phyloP scores from a whole-genome alignment of 2,113 vertebrate species.

The Deroptyus accipitrinus region DNA sequence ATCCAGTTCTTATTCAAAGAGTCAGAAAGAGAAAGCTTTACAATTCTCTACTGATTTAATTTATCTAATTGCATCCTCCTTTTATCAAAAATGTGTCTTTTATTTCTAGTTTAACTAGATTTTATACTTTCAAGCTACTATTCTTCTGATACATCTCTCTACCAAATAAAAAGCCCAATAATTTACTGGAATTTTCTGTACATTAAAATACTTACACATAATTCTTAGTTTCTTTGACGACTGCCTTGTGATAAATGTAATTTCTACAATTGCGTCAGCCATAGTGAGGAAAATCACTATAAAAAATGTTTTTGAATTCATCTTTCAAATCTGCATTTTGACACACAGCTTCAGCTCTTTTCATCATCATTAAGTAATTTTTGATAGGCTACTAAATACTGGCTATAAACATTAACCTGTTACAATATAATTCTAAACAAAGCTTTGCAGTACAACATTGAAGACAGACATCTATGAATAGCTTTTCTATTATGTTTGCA shows the following conservation, averaged over 20 bases:
- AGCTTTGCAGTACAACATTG: neutral
- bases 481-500: neutral
- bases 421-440: neutral
- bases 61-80: neutral
- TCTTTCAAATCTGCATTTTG: neutral
- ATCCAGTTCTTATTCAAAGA: neutral
- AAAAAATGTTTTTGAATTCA: neutral
- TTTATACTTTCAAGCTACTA: neutral
- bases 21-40: neutral
- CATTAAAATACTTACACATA: neutral
- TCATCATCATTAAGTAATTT: neutral
- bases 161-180: neutral
- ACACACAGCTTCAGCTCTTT: neutral
- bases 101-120: neutral
- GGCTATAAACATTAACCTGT: neutral
- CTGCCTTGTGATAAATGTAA: neutral
- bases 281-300: neutral
- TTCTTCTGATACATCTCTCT: neutral
- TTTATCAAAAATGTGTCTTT: neutral
- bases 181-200: neutral
- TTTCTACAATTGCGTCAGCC: neutral
- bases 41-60: neutral
- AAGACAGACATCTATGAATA: neutral
- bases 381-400: neutral
- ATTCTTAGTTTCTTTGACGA: neutral